Evolutionary conservation across 2,113 vertebrate species (phyloP), one percentile per base, ranked within the genome.

Genomic region (Puma concolor): DNA sequence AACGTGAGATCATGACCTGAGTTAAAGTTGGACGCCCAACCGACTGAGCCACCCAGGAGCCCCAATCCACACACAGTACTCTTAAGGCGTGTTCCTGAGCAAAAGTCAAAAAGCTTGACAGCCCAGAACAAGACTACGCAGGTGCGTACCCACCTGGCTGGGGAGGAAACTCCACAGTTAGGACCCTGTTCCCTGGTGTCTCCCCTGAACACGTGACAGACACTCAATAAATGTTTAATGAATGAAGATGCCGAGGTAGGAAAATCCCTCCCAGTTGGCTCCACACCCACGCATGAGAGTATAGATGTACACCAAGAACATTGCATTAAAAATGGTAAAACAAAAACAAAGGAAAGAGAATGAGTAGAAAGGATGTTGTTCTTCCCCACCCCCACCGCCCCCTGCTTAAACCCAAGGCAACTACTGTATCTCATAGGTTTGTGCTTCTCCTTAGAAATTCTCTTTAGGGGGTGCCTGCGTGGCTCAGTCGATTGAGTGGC

Each of bases 221-320:
- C 7, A 14, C 50, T 84, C 44, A 80, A 0, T 38, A 57, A 54
- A 52, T 10, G 64, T 54, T 31, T 38, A 60, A 4, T 74, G 27
- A 60, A 4, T 74, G 27, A 71, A 66, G 41, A 77, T 1, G 85
- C 72, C 19, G 13, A 67, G 25, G 13, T 80, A 7, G 64, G 81
- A 91, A 21, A 87, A 33, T 23, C 33, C 33, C 33, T 38, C 29
- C 41, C 50, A 60, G n/a, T 1, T 15, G 2, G 25, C 64, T 36
- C 38, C 10, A 29, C 25, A 48, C 13, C 16, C 33, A 12, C n/a
- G 33, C 12, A 2, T 5, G 36, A 64, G 44, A 79, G 6, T 2
- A 44, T 13, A 10, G 4, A 64, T 0, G 1, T 6, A 16, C 7
- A 38, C 14, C 38, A 41, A 38, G 19, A 76, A 14, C 7, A 64